Conservation (phyloP, 2,113 vertebrate species). For the Chionodraco myersi region DNA sequence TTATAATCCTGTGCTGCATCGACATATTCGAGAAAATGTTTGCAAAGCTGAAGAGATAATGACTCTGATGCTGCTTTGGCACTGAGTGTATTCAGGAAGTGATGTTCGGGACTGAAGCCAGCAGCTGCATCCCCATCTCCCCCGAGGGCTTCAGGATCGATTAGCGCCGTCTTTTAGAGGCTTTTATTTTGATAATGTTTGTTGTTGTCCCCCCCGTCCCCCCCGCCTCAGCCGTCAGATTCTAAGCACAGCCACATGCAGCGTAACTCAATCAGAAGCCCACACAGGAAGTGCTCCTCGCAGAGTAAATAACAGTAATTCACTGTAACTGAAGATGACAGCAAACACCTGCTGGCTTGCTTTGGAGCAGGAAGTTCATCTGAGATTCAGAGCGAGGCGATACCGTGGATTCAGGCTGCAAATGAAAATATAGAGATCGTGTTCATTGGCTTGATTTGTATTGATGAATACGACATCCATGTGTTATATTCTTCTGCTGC, state of each 20-base stretch:
- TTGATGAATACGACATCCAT: background rate
- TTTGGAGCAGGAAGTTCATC: background rate
- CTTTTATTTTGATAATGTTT: conserved; percentile 21
- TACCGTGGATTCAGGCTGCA: no score
- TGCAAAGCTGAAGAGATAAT: background rate
- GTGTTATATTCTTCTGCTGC: background rate
- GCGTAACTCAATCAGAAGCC: conserved; percentile 53
- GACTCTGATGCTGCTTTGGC: conserved; percentile 8
- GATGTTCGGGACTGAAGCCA: conserved; percentile 58
- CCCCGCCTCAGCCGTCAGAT: conserved; percentile 34
- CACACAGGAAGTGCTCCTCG: conserved; percentile 51
- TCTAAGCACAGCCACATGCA: background rate
- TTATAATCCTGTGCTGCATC: conserved; percentile 16
- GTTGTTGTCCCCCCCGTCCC: background rate
- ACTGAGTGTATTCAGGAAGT: conserved; percentile 30
- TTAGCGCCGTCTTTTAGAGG: background rate
- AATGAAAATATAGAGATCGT: background rate
- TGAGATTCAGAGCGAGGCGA: background rate
- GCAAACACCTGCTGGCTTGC: conserved; percentile 1
- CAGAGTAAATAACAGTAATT: conserved; percentile 3
- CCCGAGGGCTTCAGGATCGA: background rate
- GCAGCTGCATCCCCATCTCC: background rate
- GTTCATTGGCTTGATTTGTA: background rate
- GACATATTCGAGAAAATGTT: conserved; percentile 36
- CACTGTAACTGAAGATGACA: conserved; percentile 33